phyloP scores from a whole-genome alignment of 2,888 invertebrate species.

The Cryptophagus acutangulus region DNA sequence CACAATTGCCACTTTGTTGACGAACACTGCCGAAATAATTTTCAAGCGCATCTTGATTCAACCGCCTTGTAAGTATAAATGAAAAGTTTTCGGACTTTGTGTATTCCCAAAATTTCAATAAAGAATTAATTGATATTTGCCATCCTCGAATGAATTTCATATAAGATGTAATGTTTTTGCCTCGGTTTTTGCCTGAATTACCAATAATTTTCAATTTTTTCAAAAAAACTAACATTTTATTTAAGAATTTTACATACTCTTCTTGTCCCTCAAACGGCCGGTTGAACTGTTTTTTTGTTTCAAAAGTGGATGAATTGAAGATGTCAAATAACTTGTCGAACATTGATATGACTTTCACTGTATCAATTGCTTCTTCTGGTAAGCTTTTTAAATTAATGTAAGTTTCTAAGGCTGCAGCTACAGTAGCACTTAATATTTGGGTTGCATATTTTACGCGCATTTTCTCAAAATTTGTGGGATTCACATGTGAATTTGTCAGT shows the following conservation, averaged over 20 bases:
- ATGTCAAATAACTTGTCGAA: conserved; percentile 20
- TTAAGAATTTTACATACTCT: conserved; percentile 12
- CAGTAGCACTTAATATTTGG: conserved; percentile 23
- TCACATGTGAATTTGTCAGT: conserved; percentile 22
- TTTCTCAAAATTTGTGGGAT: conserved; percentile 22
- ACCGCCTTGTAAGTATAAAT: conserved; percentile 13
- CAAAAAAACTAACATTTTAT: conserved; percentile 8
- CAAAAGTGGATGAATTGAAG: conserved; percentile 12
- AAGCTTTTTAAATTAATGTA: conserved; percentile 15
- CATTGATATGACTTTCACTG: conserved; percentile 14
- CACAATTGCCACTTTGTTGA: conserved; percentile 17
- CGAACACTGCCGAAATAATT: conserved; percentile 19
- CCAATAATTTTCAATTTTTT: conserved; percentile 6
- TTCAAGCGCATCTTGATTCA: conserved; percentile 22
- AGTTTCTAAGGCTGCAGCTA: conserved; percentile 18
- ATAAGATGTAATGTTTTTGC: conserved; percentile 6
- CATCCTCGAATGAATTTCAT: conserved; percentile 11
- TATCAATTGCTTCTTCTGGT: conserved; percentile 13
- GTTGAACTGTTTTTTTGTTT: conserved; percentile 10
- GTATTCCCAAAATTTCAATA: conserved; percentile 9
- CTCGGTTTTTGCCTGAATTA: not conserved
- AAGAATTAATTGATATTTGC: conserved; percentile 2
- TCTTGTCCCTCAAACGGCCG: conserved; percentile 14
- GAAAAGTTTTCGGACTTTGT: conserved; percentile 2
- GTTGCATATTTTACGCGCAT: conserved; percentile 22